A percentile compares a stretch with the other conserved stretches of the same genome.
Conservation (phyloP, 2,113 vertebrate species). For the Falcunculus frontatus region DNA sequence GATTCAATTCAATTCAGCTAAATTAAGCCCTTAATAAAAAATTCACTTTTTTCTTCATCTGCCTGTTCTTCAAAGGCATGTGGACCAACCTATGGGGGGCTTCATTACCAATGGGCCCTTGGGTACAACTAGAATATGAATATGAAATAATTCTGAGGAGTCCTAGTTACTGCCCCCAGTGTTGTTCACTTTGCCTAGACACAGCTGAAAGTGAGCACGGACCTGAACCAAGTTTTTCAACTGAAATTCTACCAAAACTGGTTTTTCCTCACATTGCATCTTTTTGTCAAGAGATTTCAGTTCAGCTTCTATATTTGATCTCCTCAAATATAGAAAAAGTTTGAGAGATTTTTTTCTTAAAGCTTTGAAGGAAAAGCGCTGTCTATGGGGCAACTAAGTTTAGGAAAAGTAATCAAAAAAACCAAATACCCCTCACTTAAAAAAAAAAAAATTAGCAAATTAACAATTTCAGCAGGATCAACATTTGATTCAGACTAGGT, state of each 20-base stretch:
- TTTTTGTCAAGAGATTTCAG: neutral
- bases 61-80: conserved; percentile 11
- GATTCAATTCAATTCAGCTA: neutral
- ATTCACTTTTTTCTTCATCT: conserved; percentile 40
- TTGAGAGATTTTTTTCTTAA: neutral
- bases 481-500: neutral
- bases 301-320: neutral
- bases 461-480: neutral
- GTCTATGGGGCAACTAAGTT: neutral
- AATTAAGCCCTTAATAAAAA: conserved; percentile 47
- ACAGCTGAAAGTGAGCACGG: neutral
- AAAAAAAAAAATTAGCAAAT: neutral
- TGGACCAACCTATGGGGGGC: neutral
- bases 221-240: neutral
- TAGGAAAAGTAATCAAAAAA: neutral
- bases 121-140: neutral
- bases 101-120: neutral
- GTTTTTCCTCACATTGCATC: neutral
- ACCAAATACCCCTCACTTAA: neutral
- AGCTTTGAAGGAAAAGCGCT: neutral
- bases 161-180: neutral
- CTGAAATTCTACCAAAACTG: neutral
- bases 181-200: neutral
- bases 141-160: neutral
- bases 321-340: neutral